phyloP scores from a whole-genome alignment of 2,797 vertebrate species.

The Aldrovandia affinis region DNA sequence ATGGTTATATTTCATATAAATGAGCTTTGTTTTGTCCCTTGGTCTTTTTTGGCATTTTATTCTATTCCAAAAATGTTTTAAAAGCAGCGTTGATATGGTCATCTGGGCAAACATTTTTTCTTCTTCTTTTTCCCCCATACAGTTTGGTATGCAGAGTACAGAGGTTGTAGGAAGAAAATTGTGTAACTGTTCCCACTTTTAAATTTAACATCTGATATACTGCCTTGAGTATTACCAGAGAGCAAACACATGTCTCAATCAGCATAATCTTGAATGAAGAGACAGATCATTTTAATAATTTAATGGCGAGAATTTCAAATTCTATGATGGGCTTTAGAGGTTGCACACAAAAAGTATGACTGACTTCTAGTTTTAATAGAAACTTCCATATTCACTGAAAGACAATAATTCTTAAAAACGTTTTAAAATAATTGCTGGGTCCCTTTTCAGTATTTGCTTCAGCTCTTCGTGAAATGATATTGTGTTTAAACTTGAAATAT shows the following conservation, averaged over 20 bases:
- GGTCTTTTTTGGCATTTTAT: no score
- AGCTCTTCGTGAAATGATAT: neutral
- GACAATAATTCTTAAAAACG: neutral
- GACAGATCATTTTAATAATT: neutral
- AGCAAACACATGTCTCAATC: neutral
- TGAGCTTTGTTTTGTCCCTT: no score
- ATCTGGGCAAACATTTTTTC: neutral
- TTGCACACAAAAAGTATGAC: no score
- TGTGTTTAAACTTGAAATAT: constrained; percentile 16
- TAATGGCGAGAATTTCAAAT: neutral
- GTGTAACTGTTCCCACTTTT: neutral
- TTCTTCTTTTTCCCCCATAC: neutral
- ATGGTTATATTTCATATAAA: neutral
- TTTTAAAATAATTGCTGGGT: neutral
- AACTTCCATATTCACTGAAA: neutral
- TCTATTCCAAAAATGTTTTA: no score
- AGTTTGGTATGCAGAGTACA: neutral
- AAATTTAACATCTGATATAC: constrained; percentile 8
- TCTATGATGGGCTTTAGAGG: neutral
- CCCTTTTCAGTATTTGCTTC: neutral
- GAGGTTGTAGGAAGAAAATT: neutral
- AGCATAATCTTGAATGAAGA: neutral
- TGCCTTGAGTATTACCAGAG: neutral
- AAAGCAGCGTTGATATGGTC: neutral
- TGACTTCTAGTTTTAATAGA: no score